Evolutionary conservation across 64 coral and sea anemone species (phyloP).

Genomic region (Orbicella faveolata): DNA sequence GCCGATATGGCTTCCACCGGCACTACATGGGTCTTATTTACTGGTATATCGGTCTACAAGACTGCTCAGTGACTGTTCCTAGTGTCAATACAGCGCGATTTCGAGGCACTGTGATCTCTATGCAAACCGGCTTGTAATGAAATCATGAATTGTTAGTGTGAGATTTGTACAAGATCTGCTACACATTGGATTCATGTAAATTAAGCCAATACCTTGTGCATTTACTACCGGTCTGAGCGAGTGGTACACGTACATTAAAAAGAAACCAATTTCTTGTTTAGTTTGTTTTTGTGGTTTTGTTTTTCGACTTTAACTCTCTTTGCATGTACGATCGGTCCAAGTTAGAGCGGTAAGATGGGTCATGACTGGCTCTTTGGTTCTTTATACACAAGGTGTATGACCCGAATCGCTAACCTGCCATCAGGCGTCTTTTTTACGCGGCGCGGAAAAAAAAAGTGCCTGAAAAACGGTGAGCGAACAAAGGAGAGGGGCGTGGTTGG

Average conservation of each 20-base stretch:
- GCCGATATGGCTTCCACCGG: neutral
- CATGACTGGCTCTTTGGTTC: no score
- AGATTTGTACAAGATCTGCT: neutral
- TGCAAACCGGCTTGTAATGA: neutral
- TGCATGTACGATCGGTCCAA: no score
- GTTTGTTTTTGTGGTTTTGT: neutral
- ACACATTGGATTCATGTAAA: neutral
- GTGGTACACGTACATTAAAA: neutral
- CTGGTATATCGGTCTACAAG: neutral
- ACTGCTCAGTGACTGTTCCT: neutral
- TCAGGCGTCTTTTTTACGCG: no score
- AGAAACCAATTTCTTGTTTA: neutral
- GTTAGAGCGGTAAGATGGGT: no score
- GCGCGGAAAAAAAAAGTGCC: no score
- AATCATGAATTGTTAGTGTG: neutral
- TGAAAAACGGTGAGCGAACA: no score
- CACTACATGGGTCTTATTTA: neutral
- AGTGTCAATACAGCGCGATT: neutral
- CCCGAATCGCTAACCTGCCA: no score
- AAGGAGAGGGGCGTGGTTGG: no score
- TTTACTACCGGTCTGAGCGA: neutral
- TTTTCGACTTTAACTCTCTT: no score
- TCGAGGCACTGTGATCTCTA: neutral
- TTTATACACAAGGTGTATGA: no score
- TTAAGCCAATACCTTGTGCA: neutral